A percentile compares a stretch with the other conserved stretches of the same genome.
Evolutionary conservation across 2,113 vertebrate genomes (phyloP).

Genomic region (Cololabis saira): DNA sequence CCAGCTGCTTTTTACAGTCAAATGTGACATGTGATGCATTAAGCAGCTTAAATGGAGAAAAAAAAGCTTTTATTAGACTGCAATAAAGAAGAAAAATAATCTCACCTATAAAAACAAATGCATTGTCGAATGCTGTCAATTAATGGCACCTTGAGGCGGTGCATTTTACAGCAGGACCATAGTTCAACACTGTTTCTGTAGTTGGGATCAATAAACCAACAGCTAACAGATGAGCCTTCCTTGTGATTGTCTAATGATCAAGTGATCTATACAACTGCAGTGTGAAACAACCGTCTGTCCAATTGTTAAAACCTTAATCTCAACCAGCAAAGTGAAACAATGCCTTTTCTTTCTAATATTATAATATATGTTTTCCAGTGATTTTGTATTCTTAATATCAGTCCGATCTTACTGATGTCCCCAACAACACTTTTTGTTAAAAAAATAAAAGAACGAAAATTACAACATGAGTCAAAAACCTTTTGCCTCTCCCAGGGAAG

Average conservation of each 20-base stretch:
- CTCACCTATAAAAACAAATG: background rate
- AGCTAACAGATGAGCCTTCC: constrained; percentile 60
- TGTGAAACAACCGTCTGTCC: constrained; percentile 22
- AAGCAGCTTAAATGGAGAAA: constrained; percentile 9
- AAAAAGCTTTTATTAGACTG: background rate
- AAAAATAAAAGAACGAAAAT: background rate
- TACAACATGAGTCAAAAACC: background rate
- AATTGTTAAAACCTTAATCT: constrained; percentile 18
- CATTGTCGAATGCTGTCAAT: background rate
- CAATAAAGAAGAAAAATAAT: background rate
- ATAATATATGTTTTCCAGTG: background rate
- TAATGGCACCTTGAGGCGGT: background rate
- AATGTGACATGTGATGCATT: constrained; percentile 33
- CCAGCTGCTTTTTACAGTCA: constrained; percentile 40
- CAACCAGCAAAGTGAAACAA: background rate
- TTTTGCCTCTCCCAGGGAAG: too few relatives aligned
- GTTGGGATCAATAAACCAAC: constrained; percentile 57
- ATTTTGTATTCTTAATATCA: background rate
- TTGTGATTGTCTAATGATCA: constrained; percentile 44
- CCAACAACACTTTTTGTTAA: background rate
- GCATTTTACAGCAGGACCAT: background rate
- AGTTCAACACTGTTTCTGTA: too few relatives aligned
- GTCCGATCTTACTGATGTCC: too few relatives aligned
- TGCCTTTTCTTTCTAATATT: constrained; percentile 1
- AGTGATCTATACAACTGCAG: constrained; percentile 43